A percentile compares a stretch with the other conserved stretches of the same genome.
Conservation (phyloP, 2,797 vertebrate species). For the Phalanger gymnotis region DNA sequence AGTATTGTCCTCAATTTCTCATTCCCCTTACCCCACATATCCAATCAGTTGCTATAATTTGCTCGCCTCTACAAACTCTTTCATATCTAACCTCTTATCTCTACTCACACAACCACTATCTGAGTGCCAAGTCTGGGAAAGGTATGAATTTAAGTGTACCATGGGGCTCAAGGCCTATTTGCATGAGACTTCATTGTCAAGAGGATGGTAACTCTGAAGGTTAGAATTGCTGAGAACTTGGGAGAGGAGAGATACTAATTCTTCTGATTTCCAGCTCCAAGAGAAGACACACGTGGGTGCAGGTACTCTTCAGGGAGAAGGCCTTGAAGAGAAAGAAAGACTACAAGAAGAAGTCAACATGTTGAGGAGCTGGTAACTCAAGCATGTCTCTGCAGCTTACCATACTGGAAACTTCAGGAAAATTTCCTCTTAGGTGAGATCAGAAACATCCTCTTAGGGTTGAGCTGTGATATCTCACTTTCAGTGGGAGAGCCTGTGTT, state of each 20-base stretch:
- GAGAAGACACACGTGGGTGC: neutral
- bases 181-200: neutral
- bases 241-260: neutral
- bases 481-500: neutral
- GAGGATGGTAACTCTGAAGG: neutral
- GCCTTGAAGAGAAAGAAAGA: neutral
- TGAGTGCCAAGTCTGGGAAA: neutral
- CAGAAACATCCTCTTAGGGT: neutral
- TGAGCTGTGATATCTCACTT: neutral
- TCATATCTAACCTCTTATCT: neutral
- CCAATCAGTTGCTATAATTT: neutral
- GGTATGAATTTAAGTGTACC: neutral
- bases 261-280: neutral
- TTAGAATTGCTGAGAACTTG: neutral
- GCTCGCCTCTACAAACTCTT: neutral
- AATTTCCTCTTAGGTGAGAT: neutral
- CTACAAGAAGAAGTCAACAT: neutral
- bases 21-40: neutral
- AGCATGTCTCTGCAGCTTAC: neutral
- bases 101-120: neutral
- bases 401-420: neutral
- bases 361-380: neutral
- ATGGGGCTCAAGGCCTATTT: neutral
- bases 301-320: neutral
- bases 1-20: neutral